Base-by-base conservation (phyloP, 2,797 vertebrate species). In the Pelobates cultripes region DNA sequence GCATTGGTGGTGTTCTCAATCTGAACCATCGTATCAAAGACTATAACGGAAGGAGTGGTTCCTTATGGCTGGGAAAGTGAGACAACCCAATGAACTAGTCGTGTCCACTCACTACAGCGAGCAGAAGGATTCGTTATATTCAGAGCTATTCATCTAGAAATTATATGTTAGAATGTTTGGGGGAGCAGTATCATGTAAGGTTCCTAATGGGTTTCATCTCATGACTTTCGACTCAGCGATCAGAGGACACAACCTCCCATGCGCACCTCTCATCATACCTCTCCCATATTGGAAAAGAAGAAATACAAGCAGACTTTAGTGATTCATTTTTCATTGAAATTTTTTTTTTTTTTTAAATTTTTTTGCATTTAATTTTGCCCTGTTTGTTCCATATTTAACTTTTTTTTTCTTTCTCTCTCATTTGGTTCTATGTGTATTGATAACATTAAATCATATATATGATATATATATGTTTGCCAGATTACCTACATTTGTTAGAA, bases 281-380 rank as follows among this genome's bases (percentile, higher is more conserved):
- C 51, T 57, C 47, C 40, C 51, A 9, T 80, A 7, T 14, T 15
- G 10, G 47, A 51, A 51, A 10, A 47, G 73, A 28, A 28, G 2
- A 40, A 43, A 13, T 14, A 68, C 14, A 70, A 15, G 70, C 9
- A 41, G 44, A 68, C 44, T 14, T 47, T 72, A 15, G 28, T 45
- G n/a, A 47, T 55, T 68, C n/a, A 3, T 68, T 55, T 73, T 80
- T 68, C 42, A 45, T 15, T 72, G 1, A 4, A 12, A 12, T 57
- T 0, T 57, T 57, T 57, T 51, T 51, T 51, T 2, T 51, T 51
- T 51, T n/a, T n/a, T n/a, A n/a, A n/a, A n/a, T n/a, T n/a, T 51
- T 51, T 80, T 75, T 78, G 51, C 75, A 78, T 75, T 74, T 78
- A 66, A 66, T 10, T 40, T 57, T 68, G 53, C 57, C 57, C 41